A percentile compares a stretch with the other conserved stretches of the same genome.
Conservation (phyloP, 2,797 vertebrate genomes). For the Thaleichthys pacificus region DNA sequence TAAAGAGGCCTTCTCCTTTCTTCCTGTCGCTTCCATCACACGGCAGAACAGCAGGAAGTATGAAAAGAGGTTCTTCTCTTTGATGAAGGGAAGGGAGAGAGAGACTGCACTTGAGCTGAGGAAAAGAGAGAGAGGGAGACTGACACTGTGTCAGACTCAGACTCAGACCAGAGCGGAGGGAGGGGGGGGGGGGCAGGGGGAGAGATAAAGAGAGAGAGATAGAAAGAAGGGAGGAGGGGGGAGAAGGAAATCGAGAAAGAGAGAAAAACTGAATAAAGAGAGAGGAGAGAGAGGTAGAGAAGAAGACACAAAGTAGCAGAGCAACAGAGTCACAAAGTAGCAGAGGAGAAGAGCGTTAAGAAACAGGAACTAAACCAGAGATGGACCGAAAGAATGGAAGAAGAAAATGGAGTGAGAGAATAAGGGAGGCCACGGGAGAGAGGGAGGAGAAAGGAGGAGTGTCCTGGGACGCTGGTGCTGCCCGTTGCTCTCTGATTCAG, state of each 20-base stretch:
- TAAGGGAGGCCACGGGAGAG: slow-evolving; percentile 12
- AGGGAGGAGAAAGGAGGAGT: background rate
- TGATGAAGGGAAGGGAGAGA: slow-evolving; percentile 51
- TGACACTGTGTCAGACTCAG: background rate
- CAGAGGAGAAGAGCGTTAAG: no score
- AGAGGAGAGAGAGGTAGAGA: slow-evolving; percentile 31
- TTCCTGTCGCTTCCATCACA: slow-evolving; percentile 37
- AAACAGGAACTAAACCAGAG: no score
- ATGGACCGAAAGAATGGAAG: no score
- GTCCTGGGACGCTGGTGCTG: slow-evolving; percentile 10
- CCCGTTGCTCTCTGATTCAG: slow-evolving; percentile 10
- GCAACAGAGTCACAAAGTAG: no score
- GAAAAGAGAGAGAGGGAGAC: slow-evolving; percentile 37
- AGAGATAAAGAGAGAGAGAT: no score
- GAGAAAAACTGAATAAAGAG: slow-evolving; percentile 26
- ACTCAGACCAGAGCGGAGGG: slow-evolving; percentile 26
- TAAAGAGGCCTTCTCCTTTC: slow-evolving; percentile 40
- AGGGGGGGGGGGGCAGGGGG: background rate
- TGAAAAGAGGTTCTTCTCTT: slow-evolving; percentile 32
- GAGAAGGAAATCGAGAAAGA: slow-evolving; percentile 20
- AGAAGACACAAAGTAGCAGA: no score
- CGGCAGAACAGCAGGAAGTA: slow-evolving; percentile 38
- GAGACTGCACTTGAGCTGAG: slow-evolving; percentile 46
- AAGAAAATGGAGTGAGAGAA: no score
- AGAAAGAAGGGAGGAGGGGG: slow-evolving; percentile 23